Evolutionary conservation across 2,797 vertebrate species (phyloP).

Genomic region (Sphenodon punctatus): DNA sequence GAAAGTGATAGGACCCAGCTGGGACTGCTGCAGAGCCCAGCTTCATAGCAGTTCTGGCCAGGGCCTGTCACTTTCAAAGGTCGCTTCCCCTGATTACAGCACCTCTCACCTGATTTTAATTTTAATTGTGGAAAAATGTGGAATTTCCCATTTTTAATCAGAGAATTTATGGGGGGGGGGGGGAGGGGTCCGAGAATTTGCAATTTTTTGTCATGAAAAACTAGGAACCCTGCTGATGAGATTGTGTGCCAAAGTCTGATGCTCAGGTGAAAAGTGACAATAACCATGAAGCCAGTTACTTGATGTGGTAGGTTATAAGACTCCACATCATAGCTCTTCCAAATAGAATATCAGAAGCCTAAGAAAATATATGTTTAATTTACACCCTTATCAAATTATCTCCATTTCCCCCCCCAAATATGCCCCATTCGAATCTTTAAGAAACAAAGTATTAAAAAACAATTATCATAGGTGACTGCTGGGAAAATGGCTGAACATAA

Average conservation of each 20-base stretch:
- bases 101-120: too few species aligned
- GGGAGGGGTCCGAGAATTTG: too few species aligned
- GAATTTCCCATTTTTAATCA: too few species aligned
- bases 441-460: neutral
- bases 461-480: neutral
- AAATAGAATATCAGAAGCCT: neutral
- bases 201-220: too few species aligned
- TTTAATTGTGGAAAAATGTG: too few species aligned
- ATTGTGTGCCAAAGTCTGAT: neutral
- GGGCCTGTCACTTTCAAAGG: too few species aligned
- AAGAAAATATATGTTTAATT: neutral
- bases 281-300: neutral
- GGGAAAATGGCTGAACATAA: slow-evolving; percentile 31
- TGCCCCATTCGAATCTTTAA: neutral
- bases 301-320: neutral
- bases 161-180: too few species aligned
- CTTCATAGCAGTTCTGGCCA: too few species aligned
- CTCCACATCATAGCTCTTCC: neutral
- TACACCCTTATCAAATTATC: neutral
- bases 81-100: too few species aligned
- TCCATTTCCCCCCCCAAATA: neutral
- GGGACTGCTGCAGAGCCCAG: too few species aligned
- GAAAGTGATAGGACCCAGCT: too few species aligned
- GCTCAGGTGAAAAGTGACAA: neutral
- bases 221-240: too few species aligned